Percentiles rank a stretch among this genome's conserved stretches.
phyloP scores from a whole-genome alignment of 2,113 vertebrate species.

The Orycteropus afer region DNA sequence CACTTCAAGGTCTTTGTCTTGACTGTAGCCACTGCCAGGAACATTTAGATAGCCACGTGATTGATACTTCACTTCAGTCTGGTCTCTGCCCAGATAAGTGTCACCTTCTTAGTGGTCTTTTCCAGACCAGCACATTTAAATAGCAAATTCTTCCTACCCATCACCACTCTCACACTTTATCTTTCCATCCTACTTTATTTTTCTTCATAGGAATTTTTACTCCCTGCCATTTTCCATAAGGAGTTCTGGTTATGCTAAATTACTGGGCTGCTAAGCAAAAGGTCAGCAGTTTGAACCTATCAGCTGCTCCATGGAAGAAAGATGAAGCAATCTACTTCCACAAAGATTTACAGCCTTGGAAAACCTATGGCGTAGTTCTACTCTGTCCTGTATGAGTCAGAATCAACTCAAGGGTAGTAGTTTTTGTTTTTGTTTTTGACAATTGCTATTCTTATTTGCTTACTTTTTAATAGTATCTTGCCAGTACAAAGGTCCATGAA shows the following conservation, averaged over 20 bases:
- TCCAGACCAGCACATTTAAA: neutral
- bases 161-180: neutral
- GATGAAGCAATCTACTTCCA: too few species aligned
- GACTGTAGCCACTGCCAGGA: neutral
- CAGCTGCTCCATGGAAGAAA: too few species aligned
- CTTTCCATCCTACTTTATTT: neutral
- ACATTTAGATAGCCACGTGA: too few species aligned
- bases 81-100: neutral
- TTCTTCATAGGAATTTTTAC: neutral
- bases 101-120: neutral
- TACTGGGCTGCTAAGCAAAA: too few species aligned
- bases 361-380: too few species aligned
- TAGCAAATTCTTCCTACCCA: neutral
- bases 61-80: neutral
- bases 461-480: neutral
- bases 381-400: too few species aligned
- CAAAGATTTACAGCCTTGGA: too few species aligned
- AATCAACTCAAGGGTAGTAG: too few species aligned
- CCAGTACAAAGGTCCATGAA: neutral
- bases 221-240: neutral
- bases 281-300: too few species aligned
- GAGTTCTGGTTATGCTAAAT: too few species aligned
- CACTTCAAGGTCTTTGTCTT: neutral
- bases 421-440: too few species aligned
- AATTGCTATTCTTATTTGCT: neutral